These are phyloP conservation scores for Myotis davidii DNA, from an alignment of 2,113 vertebrate genomes.

Conservation along the genomic window DNA sequence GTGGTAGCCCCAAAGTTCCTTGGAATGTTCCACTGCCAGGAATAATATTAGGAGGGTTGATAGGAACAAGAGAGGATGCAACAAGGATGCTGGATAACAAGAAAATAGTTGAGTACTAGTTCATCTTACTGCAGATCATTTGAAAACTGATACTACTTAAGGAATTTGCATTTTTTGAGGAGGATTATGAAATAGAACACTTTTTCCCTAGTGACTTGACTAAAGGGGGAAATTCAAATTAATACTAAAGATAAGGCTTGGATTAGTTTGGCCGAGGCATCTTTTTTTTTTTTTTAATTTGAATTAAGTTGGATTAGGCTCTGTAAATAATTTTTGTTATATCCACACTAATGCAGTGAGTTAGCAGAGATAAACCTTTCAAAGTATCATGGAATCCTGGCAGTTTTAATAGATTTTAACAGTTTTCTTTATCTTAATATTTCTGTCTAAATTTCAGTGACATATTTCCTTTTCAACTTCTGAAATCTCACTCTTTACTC, in stretches of 20 bases:
- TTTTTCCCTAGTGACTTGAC: neutral
- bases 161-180: neutral
- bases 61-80: neutral
- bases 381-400: neutral
- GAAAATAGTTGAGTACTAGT: neutral
- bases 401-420: neutral
- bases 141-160: neutral
- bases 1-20: neutral
- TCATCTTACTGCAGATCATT: neutral
- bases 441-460: neutral
- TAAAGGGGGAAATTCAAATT: neutral
- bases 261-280: neutral
- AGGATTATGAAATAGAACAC: neutral
- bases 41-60: neutral
- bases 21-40: accelerated
- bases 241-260: neutral
- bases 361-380: neutral
- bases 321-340: conserved; percentile 34
- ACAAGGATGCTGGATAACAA: neutral
- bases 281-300: neutral
- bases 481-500: neutral
- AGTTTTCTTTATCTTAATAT: neutral
- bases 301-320: neutral
- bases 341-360: neutral
- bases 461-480: neutral